These are phyloP conservation scores for Campoplex nolae DNA, from an alignment of 2,888 invertebrate species.

Conservation along the genomic window DNA sequence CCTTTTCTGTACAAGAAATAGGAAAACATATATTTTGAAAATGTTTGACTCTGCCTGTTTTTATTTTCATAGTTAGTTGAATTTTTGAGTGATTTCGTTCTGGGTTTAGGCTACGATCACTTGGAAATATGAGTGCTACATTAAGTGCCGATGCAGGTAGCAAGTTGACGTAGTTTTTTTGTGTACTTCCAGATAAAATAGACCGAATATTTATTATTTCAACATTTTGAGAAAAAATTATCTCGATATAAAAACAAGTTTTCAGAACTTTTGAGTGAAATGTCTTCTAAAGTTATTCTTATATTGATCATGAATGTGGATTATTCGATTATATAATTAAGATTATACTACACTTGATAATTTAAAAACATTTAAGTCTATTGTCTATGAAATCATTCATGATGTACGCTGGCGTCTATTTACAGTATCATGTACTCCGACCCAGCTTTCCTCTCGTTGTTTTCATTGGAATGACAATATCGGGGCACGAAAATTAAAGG, in stretches of 20 bases:
- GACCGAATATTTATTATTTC: background rate
- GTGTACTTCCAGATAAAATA: background rate
- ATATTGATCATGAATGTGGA: no score
- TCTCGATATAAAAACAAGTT: no score
- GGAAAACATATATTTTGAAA: background rate
- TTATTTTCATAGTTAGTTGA: background rate
- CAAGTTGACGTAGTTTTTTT: background rate
- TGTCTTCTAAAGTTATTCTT: no score
- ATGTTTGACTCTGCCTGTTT: background rate
- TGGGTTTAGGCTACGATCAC: background rate
- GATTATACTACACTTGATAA: no score
- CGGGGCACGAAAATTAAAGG: constrained; percentile 69
- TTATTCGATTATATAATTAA: no score
- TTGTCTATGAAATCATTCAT: background rate
- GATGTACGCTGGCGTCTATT: background rate
- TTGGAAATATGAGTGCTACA: background rate
- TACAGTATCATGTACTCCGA: background rate
- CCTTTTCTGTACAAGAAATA: background rate
- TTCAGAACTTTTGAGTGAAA: no score
- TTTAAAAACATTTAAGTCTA: background rate
- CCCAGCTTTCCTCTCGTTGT: constrained; percentile 32
- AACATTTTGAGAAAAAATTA: no score
- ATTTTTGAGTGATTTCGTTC: background rate
- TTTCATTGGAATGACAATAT: constrained; percentile 54
- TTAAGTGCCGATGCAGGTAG: background rate